A percentile compares a stretch with the other conserved stretches of the same genome.
Evolutionary conservation across 1,140 invertebrate genomes (phyloP).

Genomic region (Megathymus violae): DNA sequence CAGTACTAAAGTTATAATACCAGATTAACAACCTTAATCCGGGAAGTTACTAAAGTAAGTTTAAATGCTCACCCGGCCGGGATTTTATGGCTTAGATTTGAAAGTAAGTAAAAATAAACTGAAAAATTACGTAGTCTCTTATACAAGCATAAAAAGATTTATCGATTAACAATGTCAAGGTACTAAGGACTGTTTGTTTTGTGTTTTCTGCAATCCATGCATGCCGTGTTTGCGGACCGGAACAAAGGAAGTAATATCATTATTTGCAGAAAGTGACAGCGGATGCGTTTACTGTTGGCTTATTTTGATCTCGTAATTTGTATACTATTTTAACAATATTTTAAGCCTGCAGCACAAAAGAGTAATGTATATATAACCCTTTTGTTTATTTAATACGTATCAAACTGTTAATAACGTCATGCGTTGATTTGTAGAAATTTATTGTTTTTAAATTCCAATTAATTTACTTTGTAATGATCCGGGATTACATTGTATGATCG

Average conservation of each 20-base stretch:
- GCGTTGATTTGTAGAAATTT: too few species aligned
- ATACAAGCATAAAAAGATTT: slow-evolving; percentile 20
- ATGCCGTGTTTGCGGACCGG: slow-evolving; percentile 4
- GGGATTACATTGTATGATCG: too few species aligned
- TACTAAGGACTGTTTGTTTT: slow-evolving; percentile 17
- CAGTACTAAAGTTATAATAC: background rate
- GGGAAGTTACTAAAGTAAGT: slow-evolving; percentile 5
- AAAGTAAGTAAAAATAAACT: slow-evolving; percentile 28
- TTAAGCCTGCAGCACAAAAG: background rate
- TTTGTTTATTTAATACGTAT: too few species aligned
- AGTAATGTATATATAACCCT: too few species aligned
- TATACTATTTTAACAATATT: slow-evolving; percentile 5
- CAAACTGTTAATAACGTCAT: too few species aligned
- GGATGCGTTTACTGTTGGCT: slow-evolving; percentile 3
- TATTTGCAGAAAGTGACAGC: slow-evolving; percentile 7
- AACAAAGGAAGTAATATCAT: slow-evolving; percentile 35
- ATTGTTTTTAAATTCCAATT: too few species aligned
- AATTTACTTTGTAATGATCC: too few species aligned
- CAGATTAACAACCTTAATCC: slow-evolving; percentile 21
- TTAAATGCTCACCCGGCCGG: slow-evolving; percentile 3
- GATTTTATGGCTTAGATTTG: slow-evolving; percentile 9
- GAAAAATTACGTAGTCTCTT: slow-evolving; percentile 21
- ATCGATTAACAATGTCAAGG: slow-evolving; percentile 14
- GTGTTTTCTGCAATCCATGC: slow-evolving; percentile 19
- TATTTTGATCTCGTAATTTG: slow-evolving; percentile 11